Evolutionary conservation across 1,140 invertebrate species (phyloP).

Genomic region (Lysiphlebus fabarum): DNA sequence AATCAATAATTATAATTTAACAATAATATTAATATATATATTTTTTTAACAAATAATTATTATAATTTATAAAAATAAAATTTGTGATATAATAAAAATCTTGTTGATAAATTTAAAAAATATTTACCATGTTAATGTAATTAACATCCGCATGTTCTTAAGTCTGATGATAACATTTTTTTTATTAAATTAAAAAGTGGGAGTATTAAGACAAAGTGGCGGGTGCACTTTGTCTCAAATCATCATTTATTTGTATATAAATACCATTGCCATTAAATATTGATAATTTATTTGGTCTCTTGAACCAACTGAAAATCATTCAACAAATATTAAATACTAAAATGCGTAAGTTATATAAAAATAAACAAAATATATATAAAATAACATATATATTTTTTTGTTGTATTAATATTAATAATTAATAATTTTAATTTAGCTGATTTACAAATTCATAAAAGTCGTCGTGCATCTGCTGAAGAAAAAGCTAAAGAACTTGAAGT

Average conservation of each 20-base stretch:
- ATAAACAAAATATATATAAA: not conserved
- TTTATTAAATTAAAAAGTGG: not conserved
- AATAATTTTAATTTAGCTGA: constrained; percentile 11
- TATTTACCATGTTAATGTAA: too few relatives aligned
- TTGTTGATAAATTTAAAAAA: too few relatives aligned
- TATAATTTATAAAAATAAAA: too few relatives aligned
- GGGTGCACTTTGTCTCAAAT: constrained; percentile 7
- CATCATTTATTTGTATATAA: constrained; percentile 13
- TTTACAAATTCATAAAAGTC: constrained; percentile 16
- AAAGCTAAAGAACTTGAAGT: constrained; percentile 38
- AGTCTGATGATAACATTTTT: too few relatives aligned
- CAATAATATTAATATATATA: too few relatives aligned
- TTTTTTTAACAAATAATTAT: too few relatives aligned
- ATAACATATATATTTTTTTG: not conserved
- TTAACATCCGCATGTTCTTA: too few relatives aligned
- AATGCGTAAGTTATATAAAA: constrained; percentile 1
- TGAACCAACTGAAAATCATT: not conserved
- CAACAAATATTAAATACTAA: not conserved
- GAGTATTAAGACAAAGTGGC: constrained; percentile 16
- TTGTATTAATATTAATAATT: not conserved
- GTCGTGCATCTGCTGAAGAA: constrained; percentile 37
- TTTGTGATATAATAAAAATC: too few relatives aligned
- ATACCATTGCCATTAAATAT: constrained; percentile 11
- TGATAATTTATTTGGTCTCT: constrained; percentile 9
- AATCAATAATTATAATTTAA: too few relatives aligned